These are phyloP conservation scores for Macquaria ambigua DNA, from an alignment of 2,113 vertebrate species.

Conservation along the genomic window DNA sequence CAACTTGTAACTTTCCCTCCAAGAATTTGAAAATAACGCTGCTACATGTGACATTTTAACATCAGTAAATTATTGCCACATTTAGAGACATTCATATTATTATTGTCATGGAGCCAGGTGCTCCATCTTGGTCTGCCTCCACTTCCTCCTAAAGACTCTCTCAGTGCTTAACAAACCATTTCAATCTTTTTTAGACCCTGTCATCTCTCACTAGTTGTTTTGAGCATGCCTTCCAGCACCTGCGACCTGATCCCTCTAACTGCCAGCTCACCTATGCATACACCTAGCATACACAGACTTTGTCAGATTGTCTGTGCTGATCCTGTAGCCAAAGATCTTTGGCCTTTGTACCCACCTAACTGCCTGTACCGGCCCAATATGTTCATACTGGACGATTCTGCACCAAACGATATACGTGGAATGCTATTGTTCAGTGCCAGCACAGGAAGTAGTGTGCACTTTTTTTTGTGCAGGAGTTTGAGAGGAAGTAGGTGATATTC, in stretches of 20 bases:
- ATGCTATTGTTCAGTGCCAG: no score
- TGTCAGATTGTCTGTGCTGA: background rate
- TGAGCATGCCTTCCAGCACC: background rate
- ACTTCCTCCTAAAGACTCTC: background rate
- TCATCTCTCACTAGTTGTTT: background rate
- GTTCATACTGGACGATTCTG: no score
- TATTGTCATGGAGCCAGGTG: slow-evolving; percentile 9
- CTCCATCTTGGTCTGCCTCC: background rate
- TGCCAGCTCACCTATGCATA: background rate
- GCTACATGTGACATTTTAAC: background rate
- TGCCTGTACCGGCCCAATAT: no score
- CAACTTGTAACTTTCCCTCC: background rate
- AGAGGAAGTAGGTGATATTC: no score
- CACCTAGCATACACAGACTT: background rate
- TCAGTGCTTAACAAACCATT: slow-evolving; percentile 13
- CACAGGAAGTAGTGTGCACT: no score
- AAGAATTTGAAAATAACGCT: background rate
- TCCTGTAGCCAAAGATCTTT: background rate
- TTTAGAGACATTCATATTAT: slow-evolving; percentile 1
- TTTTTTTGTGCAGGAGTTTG: no score
- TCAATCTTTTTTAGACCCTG: background rate
- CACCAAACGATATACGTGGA: no score
- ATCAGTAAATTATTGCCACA: background rate
- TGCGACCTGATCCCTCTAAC: background rate
- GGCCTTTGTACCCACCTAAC: no score